Percentiles rank a stretch among this genome's conserved stretches.
Conservation (phyloP, 2,113 vertebrate genomes). For the Casuarius casuarius region DNA sequence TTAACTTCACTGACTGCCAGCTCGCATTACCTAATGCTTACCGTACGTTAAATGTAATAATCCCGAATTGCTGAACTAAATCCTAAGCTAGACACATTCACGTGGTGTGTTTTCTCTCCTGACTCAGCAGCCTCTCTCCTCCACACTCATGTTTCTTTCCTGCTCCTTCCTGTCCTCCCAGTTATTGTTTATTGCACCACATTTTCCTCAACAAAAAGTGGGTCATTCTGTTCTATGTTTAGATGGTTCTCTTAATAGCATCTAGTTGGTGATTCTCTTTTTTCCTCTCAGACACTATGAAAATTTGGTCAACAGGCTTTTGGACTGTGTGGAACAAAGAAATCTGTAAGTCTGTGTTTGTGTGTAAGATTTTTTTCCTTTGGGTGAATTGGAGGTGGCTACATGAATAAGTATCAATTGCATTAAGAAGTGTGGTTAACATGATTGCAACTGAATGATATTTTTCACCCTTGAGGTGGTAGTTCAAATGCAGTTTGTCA, state of each 20-base stretch:
- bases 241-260: background rate
- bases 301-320: conserved; percentile 85
- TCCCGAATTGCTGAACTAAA: background rate
- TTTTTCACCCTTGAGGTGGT: accelerated
- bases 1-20: background rate
- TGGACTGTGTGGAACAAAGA: conserved; percentile 88
- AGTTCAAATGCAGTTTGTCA: background rate
- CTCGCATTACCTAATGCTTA: background rate
- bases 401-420: background rate
- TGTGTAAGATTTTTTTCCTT: background rate
- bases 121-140: background rate
- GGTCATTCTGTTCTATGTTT: background rate
- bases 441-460: background rate
- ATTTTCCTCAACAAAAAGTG: too few relatives aligned
- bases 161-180: background rate
- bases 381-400: background rate
- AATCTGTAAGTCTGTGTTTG: conserved; percentile 86
- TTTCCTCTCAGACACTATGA: conserved; percentile 86
- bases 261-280: background rate
- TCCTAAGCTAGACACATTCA: background rate
- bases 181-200: background rate
- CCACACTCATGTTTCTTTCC: accelerated
- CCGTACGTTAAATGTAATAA: background rate
- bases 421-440: background rate
- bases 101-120: background rate